A percentile compares a stretch with the other conserved stretches of the same genome.
phyloP scores from a whole-genome alignment of 2,888 invertebrate species.

The Himalopsyche tibetana region DNA sequence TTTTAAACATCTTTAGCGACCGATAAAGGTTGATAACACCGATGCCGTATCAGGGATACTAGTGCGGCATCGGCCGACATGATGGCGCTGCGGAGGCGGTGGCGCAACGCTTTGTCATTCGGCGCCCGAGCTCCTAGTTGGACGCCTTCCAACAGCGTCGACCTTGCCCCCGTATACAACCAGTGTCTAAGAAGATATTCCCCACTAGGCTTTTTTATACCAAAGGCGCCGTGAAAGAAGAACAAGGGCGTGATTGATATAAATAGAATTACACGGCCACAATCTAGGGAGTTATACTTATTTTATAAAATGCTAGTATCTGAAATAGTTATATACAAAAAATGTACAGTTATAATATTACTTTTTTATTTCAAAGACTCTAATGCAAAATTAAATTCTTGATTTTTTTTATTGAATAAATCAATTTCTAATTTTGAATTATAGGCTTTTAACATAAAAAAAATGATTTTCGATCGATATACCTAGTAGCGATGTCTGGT shows the following conservation, averaged over 20 bases:
- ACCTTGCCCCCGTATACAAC: slow-evolving; percentile 35
- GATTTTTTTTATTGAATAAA: no score
- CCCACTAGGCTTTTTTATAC: not conserved
- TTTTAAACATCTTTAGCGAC: not conserved
- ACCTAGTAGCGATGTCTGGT: no score
- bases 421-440: no score
- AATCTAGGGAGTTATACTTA: no score
- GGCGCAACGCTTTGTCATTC: slow-evolving; percentile 25
- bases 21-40: slow-evolving; percentile 13
- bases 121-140: slow-evolving; percentile 43
- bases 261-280: not conserved
- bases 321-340: no score
- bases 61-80: slow-evolving; percentile 29
- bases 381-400: no score
- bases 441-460: no score
- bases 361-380: no score
- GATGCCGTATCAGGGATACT: not conserved
- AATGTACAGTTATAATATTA: no score
- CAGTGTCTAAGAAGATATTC: not conserved
- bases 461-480: no score
- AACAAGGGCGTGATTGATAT: not conserved
- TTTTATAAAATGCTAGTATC: no score
- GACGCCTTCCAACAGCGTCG: slow-evolving; percentile 35
- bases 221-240: not conserved
- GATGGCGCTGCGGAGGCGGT: slow-evolving; percentile 36